Evolutionary conservation across 2,888 invertebrate genomes (phyloP).

Genomic region (Geophilus truncorum): DNA sequence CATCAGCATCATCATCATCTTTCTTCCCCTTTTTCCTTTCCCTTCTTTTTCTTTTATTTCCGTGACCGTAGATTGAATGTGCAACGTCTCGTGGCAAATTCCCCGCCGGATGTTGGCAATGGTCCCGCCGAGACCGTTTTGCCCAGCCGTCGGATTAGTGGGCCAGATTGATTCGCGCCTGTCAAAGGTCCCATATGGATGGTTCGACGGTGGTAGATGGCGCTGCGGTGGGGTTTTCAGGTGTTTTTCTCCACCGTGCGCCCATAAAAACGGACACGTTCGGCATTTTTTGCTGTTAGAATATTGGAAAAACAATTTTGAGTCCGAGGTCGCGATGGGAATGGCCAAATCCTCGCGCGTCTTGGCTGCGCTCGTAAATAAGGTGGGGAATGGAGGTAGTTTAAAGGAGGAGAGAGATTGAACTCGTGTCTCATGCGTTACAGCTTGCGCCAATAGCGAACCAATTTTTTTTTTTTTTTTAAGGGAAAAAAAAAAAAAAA

Average conservation of each 20-base stretch:
- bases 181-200: constrained; percentile 24
- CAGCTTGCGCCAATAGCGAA: neutral
- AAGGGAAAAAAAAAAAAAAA: too few species aligned
- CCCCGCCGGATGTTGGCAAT: neutral
- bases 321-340: neutral
- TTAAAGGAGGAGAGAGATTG: neutral
- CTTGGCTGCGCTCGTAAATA: neutral
- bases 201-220: neutral
- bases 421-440: neutral
- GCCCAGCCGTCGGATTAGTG: neutral
- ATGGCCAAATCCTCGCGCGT: neutral
- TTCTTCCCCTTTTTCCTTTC: neutral
- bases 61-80: neutral
- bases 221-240: neutral
- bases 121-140: constrained; percentile 8
- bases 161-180: neutral
- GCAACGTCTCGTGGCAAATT: neutral
- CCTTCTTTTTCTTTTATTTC: neutral
- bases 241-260: neutral
- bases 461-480: too few species aligned
- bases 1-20: neutral
- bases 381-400: neutral
- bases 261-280: neutral
- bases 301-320: neutral
- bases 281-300: neutral